Evolutionary conservation across 2,113 vertebrate species (phyloP).

Genomic region (Sialia sialis): DNA sequence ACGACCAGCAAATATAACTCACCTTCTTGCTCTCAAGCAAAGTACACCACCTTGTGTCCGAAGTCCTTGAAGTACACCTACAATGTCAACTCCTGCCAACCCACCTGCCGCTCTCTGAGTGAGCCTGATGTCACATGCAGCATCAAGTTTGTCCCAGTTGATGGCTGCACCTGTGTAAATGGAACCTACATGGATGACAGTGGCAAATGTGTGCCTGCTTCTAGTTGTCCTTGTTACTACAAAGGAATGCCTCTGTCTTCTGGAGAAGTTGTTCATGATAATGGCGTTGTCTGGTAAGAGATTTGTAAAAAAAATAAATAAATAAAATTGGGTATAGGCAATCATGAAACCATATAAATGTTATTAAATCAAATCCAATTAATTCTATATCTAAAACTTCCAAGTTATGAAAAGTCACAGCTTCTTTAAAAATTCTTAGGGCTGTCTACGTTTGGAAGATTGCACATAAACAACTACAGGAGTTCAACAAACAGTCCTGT

Average conservation of each 20-base stretch:
- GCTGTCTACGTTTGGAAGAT: not conserved
- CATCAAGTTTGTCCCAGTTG: slow-evolving; percentile 70
- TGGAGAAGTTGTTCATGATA: slow-evolving; percentile 72
- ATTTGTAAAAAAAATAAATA: not conserved
- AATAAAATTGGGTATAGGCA: not conserved
- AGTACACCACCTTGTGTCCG: slow-evolving; percentile 73
- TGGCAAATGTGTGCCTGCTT: slow-evolving; percentile 71
- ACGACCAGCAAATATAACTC: not conserved
- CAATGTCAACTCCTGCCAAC: slow-evolving; percentile 61
- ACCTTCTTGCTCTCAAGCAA: slow-evolving; percentile 67
- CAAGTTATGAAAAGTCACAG: not conserved
- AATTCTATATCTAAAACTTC: not conserved
- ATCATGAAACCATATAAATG: not conserved
- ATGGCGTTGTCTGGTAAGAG: slow-evolving; percentile 73
- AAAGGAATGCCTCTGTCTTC: slow-evolving; percentile 61
- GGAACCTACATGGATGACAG: slow-evolving; percentile 73
- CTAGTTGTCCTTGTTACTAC: slow-evolving; percentile 77
- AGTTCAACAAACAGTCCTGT: not conserved
- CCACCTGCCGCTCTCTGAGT: slow-evolving; percentile 72
- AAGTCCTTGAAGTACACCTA: slow-evolving; percentile 69
- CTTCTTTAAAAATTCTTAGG: not conserved
- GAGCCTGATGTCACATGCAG: slow-evolving; percentile 68
- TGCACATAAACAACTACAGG: not conserved
- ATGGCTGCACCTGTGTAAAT: slow-evolving; percentile 71
- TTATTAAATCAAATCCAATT: not conserved